Conservation (phyloP, 2,113 vertebrate species). For the Galbula dea region DNA sequence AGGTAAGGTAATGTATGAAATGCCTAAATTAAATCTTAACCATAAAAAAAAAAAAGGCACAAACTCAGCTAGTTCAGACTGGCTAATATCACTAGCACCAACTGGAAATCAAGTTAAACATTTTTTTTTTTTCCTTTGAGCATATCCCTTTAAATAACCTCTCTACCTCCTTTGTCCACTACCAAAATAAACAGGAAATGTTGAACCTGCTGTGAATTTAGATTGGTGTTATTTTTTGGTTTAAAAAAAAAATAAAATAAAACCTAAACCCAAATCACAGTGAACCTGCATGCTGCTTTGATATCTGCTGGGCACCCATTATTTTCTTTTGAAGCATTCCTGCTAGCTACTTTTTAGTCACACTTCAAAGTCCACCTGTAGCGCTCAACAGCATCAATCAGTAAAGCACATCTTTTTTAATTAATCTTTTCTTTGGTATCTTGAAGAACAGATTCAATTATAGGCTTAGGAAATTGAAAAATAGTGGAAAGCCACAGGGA, state of each 20-base stretch:
- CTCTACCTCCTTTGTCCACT: neutral
- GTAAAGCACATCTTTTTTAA: neutral
- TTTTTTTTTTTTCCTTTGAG: neutral
- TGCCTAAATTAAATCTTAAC: neutral
- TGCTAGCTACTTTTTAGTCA: neutral
- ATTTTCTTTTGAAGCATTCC: neutral
- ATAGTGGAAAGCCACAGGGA: neutral
- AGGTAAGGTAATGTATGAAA: neutral
- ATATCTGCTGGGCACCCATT: neutral
- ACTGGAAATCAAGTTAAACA: neutral
- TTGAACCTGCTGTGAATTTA: neutral
- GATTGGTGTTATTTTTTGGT: neutral
- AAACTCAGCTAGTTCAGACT: neutral
- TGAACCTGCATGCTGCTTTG: neutral
- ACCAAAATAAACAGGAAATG: neutral
- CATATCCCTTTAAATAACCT: neutral
- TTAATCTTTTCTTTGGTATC: neutral
- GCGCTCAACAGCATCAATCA: neutral
- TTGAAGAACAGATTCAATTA: neutral
- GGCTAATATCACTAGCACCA: neutral
- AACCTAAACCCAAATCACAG: neutral
- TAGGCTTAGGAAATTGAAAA: neutral
- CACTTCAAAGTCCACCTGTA: constrained; percentile 1
- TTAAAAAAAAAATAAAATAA: neutral
- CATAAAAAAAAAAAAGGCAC: neutral